Percentiles rank a stretch among this genome's conserved stretches.
Conservation (phyloP, 2,797 vertebrate species). For the Ataeniobius toweri region DNA sequence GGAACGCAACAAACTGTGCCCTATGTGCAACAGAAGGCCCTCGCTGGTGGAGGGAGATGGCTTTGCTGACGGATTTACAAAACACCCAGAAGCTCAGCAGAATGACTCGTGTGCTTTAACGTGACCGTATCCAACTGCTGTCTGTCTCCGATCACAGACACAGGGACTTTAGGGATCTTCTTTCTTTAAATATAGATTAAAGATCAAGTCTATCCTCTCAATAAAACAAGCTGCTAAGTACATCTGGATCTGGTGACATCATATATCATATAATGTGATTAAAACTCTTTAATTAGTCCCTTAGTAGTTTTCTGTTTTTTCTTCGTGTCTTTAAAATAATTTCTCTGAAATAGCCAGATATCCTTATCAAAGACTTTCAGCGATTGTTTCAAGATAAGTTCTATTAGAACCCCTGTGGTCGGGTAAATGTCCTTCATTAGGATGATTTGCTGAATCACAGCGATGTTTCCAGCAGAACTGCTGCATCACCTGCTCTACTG, state of each 20-base stretch:
- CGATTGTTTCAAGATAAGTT: not conserved
- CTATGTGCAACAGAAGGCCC: slow-evolving; percentile 89
- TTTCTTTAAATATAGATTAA: not conserved
- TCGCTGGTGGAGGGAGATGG: slow-evolving; percentile 82
- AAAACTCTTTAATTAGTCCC: not conserved
- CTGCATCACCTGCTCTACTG: too few relatives aligned
- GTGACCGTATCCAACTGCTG: slow-evolving; percentile 21
- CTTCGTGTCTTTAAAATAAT: not conserved
- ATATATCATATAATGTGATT: not conserved
- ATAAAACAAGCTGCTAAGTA: not conserved
- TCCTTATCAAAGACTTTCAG: not conserved
- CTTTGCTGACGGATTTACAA: slow-evolving; percentile 91
- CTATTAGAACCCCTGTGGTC: not conserved
- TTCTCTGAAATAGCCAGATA: not conserved
- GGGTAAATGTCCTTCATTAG: not conserved
- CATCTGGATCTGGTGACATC: not conserved
- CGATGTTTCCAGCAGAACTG: too few relatives aligned
- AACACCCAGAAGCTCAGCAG: not conserved
- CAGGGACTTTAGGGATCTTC: not conserved
- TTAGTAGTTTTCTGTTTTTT: not conserved
- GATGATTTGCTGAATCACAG: too few relatives aligned
- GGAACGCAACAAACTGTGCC: slow-evolving; percentile 88
- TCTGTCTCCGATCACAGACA: not conserved
- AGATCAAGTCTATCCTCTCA: not conserved
- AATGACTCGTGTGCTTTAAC: slow-evolving; percentile 58